Conservation (phyloP, 2,113 vertebrate species). For the Oryctolagus cuniculus region DNA sequence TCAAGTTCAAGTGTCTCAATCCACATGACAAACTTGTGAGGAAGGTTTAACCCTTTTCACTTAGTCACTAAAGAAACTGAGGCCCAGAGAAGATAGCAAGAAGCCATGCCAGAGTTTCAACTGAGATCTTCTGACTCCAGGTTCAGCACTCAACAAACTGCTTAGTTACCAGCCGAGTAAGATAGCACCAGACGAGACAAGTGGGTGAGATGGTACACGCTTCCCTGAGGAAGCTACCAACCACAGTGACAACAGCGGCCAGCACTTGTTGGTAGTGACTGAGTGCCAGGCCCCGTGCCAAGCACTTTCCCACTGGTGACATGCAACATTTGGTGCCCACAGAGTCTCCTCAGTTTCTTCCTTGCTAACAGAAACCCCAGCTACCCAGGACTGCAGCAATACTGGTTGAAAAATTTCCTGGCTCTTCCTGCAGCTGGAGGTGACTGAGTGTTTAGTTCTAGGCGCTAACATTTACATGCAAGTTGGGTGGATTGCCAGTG, state of each 20-base stretch:
- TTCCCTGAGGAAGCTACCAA: neutral
- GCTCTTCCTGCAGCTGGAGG: neutral
- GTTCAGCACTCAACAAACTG: neutral
- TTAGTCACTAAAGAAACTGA: neutral
- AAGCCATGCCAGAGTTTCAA: neutral
- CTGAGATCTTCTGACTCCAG: constrained; percentile 17
- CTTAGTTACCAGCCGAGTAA: neutral
- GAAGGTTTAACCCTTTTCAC: neutral
- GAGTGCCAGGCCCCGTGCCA: neutral
- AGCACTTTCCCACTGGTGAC: neutral
- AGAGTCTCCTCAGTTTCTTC: neutral
- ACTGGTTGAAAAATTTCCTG: neutral
- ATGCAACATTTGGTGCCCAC: neutral
- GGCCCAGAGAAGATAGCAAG: constrained; percentile 29
- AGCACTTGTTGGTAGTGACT: neutral
- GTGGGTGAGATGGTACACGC: neutral
- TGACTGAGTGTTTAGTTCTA: neutral
- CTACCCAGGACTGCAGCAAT: neutral
- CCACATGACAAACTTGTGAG: neutral
- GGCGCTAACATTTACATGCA: neutral
- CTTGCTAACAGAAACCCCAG: constrained; percentile 18
- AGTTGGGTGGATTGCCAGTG: neutral
- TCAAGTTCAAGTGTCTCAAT: neutral
- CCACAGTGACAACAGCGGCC: neutral
- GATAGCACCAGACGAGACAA: neutral